These are phyloP conservation scores for Boloria selene DNA, from an alignment of 2,888 invertebrate species.

Conservation along the genomic window DNA sequence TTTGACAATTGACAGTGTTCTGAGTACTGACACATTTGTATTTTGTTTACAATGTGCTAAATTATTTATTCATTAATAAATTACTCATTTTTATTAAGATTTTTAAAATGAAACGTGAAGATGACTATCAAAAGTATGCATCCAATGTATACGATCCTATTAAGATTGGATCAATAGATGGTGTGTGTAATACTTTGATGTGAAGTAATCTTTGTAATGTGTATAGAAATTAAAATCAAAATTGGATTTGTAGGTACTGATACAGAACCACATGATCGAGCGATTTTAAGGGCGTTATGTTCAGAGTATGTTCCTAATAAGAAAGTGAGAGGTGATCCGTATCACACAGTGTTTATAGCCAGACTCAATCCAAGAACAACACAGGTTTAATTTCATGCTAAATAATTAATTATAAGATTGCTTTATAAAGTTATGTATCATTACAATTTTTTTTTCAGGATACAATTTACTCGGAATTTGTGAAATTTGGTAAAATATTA, in stretches of 20 bases:
- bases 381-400: conserved; percentile 59
- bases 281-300: conserved; percentile 86
- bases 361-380: conserved; percentile 86
- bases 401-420: not conserved
- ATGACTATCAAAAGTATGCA: conserved; percentile 59
- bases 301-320: conserved; percentile 86
- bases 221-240: not conserved
- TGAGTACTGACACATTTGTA: too few species aligned
- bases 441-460: conserved; percentile 58
- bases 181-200: conserved; percentile 54
- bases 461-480: conserved; percentile 80
- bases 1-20: too few species aligned
- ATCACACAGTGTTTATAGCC: conserved; percentile 88
- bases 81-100: too few species aligned
- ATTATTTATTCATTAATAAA: too few species aligned
- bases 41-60: too few species aligned
- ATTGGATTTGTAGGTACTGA: conserved; percentile 83
- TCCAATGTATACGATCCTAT: conserved; percentile 87
- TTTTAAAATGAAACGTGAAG: conserved; percentile 35
- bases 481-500: conserved; percentile 85
- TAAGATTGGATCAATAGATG: conserved; percentile 93
- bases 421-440: not conserved
- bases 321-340: conserved; percentile 85
- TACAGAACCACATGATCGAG: conserved; percentile 90
- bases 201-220: not conserved